phyloP scores from a whole-genome alignment of 2,888 invertebrate species.

The Hofmannophila pseudospretella region DNA sequence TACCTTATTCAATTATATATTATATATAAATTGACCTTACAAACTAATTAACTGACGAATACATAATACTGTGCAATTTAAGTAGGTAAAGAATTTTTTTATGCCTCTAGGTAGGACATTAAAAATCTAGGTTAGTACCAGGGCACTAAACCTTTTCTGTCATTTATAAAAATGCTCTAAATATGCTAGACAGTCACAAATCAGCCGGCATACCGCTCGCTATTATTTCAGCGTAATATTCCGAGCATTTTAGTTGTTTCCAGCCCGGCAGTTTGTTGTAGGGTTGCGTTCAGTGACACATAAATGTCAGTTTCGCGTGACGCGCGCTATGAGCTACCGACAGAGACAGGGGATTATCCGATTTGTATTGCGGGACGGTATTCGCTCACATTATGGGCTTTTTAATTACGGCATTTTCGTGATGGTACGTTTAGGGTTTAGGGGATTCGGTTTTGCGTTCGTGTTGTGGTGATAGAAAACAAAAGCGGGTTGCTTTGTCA shows the following conservation, averaged over 20 bases:
- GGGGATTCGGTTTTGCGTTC: background rate
- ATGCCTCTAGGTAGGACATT: too few species aligned
- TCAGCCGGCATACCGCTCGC: constrained; percentile 1
- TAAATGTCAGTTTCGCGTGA: constrained; percentile 44
- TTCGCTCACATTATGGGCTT: background rate
- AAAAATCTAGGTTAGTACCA: too few species aligned
- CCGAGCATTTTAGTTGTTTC: constrained; percentile 17
- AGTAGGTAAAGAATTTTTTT: too few species aligned
- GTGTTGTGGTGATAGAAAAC: too few species aligned
- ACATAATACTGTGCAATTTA: too few species aligned
- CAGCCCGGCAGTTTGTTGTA: constrained; percentile 11
- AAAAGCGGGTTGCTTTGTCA: too few species aligned
- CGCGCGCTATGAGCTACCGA: constrained; percentile 6
- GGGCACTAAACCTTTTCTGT: too few species aligned
- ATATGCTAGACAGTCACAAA: constrained; percentile 1
- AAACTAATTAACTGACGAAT: too few species aligned
- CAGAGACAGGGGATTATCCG: constrained; percentile 18
- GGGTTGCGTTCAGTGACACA: constrained; percentile 33
- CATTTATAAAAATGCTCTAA: background rate
- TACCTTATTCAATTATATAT: too few species aligned
- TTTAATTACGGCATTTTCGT: constrained; percentile 1
- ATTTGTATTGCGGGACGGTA: constrained; percentile 1
- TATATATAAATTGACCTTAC: too few species aligned
- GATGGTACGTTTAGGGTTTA: background rate
- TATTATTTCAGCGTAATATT: constrained; percentile 7